A percentile compares a stretch with the other conserved stretches of the same genome.
Evolutionary conservation across 2,888 invertebrate genomes (phyloP).

Genomic region (Tanytarsus gracilentus): DNA sequence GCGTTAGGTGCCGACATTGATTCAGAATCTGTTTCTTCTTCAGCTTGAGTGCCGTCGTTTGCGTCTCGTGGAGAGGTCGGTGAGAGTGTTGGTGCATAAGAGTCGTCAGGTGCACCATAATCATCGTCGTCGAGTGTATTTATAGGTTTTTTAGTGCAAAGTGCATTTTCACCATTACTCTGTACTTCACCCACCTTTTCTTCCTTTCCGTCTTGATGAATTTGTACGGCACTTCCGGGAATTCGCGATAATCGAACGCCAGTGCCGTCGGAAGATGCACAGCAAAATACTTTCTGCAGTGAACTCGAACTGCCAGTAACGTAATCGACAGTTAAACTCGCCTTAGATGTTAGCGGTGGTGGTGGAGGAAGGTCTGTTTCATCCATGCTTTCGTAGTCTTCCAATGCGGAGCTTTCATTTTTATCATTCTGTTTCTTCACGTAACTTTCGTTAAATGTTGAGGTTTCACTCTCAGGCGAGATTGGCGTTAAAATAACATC

Average conservation of each 20-base stretch:
- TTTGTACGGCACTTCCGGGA: conserved; percentile 68
- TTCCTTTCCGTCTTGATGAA: conserved; percentile 47
- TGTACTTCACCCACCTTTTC: conserved; percentile 31
- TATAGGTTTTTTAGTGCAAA: conserved; percentile 22
- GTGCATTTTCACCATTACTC: conserved; percentile 30
- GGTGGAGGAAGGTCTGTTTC: conserved; percentile 41
- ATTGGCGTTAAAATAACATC: conserved; percentile 46
- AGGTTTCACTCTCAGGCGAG: conserved; percentile 45
- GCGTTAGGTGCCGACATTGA: conserved; percentile 31
- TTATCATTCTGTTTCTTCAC: conserved; percentile 42
- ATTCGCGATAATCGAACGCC: conserved; percentile 34
- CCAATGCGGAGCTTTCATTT: conserved; percentile 29
- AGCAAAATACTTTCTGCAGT: conserved; percentile 40
- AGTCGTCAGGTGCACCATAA: conserved; percentile 31
- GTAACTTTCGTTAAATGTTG: conserved; percentile 34
- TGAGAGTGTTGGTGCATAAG: conserved; percentile 17
- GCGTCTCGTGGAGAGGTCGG: conserved; percentile 21
- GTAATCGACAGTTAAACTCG: conserved; percentile 31
- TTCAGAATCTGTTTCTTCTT: conserved; percentile 23
- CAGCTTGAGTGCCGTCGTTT: conserved; percentile 30
- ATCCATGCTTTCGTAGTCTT: conserved; percentile 37
- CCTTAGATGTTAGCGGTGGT: conserved; percentile 41
- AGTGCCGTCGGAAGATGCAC: conserved; percentile 35
- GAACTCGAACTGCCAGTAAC: conserved; percentile 33
- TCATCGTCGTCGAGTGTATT: conserved; percentile 30